These are phyloP conservation scores for Dendrocincla fuliginosa DNA, from an alignment of 2,797 vertebrate genomes.

Conservation along the genomic window DNA sequence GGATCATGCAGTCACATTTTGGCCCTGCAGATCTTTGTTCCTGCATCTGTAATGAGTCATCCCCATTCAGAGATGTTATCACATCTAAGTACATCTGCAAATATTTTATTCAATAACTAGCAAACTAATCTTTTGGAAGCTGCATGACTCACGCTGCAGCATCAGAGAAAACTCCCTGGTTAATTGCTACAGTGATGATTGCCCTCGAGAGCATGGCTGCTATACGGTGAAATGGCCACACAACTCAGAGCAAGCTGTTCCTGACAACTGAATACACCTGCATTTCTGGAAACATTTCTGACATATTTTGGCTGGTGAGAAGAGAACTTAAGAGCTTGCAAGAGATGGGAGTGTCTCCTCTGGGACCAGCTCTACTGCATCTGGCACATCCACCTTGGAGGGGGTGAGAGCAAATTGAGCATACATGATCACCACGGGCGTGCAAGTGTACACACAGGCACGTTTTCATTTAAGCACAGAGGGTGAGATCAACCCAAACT, in stretches of 20 bases:
- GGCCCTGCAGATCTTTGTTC: background rate
- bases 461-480: background rate
- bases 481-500: background rate
- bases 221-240: background rate
- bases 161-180: slow-evolving; percentile 16
- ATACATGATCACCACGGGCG: fast-evolving
- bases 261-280: background rate
- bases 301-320: background rate
- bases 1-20: background rate
- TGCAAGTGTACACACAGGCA: background rate
- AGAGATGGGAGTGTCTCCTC: background rate
- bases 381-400: background rate
- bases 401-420: background rate
- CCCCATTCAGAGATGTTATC: background rate
- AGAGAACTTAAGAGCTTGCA: background rate
- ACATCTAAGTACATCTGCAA: slow-evolving; percentile 35
- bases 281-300: background rate
- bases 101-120: background rate
- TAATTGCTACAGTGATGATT: slow-evolving; percentile 6
- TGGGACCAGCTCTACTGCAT: background rate
- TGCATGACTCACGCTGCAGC: background rate
- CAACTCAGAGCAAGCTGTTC: background rate
- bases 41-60: background rate
- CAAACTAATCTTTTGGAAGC: slow-evolving; percentile 9
- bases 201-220: background rate